phyloP scores from a whole-genome alignment of 1,140 invertebrate genomes.

The Catajapyx aquilonaris region DNA sequence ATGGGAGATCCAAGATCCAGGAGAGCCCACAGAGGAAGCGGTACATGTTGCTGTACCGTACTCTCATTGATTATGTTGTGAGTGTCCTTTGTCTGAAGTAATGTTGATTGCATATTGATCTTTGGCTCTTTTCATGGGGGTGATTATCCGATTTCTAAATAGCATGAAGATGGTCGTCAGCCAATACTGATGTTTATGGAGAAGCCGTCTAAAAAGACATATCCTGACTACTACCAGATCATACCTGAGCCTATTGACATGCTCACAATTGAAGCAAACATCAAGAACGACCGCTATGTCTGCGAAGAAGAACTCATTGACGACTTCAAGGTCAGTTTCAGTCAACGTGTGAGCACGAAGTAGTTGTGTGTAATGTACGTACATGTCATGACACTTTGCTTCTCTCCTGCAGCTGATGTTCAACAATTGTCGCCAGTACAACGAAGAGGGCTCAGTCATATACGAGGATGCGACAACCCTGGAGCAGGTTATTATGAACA shows the following conservation, averaged over 20 bases:
- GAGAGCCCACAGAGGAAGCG: constrained; percentile 47
- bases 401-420: constrained; percentile 61
- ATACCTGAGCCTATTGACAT: constrained; percentile 89
- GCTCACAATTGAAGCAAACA: constrained; percentile 78
- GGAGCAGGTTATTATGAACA: constrained; percentile 64
- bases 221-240: constrained; percentile 89
- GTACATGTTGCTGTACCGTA: constrained; percentile 48
- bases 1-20: no score
- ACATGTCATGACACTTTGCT: no score
- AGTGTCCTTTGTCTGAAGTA: no score
- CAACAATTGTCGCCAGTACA: constrained; percentile 83
- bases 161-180: constrained; percentile 58
- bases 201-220: constrained; percentile 84
- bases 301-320: constrained; percentile 38
- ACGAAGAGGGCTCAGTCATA: constrained; percentile 86
- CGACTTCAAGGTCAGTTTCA: constrained; percentile 40
- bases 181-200: constrained; percentile 87
- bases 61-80: constrained; percentile 52
- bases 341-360: no score
- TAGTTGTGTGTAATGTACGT: no score
- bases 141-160: constrained; percentile 8
- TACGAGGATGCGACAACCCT: constrained; percentile 82
- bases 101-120: no score
- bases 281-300: constrained; percentile 45
- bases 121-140: not conserved